phyloP scores from a whole-genome alignment of 2,797 vertebrate species.

The Channa striata region DNA sequence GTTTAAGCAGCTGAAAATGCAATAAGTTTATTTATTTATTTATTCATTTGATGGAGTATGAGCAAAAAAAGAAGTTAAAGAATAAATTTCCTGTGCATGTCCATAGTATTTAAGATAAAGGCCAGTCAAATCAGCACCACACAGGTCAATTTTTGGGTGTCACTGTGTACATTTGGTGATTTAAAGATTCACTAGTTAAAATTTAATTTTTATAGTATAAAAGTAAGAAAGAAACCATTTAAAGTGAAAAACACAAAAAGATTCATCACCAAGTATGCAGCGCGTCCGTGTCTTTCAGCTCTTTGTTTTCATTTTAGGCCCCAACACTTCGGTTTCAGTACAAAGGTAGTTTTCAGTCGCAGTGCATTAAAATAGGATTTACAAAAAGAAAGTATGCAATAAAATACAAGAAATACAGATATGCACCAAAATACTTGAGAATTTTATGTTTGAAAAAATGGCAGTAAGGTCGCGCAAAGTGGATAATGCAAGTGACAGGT shows the following conservation, averaged over 20 bases:
- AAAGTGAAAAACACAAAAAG: not conserved
- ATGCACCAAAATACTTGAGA: not conserved
- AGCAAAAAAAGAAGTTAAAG: slow-evolving; percentile 42
- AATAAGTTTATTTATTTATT: slow-evolving; percentile 11
- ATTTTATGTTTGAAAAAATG: not conserved
- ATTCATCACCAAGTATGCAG: not conserved
- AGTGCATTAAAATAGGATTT: too few relatives aligned
- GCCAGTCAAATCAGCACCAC: slow-evolving; percentile 21
- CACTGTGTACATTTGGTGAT: not conserved
- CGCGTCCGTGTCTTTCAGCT: not conserved
- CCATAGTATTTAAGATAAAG: slow-evolving; percentile 14
- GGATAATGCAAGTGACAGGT: not conserved
- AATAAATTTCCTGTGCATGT: slow-evolving; percentile 11
- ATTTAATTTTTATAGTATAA: not conserved
- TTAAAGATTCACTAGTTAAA: not conserved
- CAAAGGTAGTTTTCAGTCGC: too few relatives aligned
- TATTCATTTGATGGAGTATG: slow-evolving; percentile 17
- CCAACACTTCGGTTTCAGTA: too few relatives aligned
- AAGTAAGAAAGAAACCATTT: not conserved
- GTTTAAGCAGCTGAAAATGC: slow-evolving; percentile 37
- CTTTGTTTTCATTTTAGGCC: not conserved
- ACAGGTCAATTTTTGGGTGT: not conserved
- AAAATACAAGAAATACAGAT: not conserved
- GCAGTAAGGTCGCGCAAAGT: not conserved
- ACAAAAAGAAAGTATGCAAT: too few relatives aligned